Base-by-base conservation (phyloP, 53 echinoderm and acorn worm genomes). In the Hippasteria phrygiana region DNA sequence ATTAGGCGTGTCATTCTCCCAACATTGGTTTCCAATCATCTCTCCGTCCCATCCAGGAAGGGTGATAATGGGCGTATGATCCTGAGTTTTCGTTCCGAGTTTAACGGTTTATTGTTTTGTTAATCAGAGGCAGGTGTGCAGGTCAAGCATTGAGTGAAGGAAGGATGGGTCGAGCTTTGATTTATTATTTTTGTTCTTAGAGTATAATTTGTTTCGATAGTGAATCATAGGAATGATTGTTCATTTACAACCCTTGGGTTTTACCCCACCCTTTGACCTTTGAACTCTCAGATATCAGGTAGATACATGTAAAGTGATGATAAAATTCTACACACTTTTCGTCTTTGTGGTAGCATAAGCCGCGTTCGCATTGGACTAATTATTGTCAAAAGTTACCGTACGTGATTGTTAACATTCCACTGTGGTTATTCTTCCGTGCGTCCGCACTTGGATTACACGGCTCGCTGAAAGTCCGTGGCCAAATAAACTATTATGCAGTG, bases 21-120 rank as follows among this genome's bases (percentile, higher is more conserved):
- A 40, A 78, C 78, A 78, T 18, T n/a, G 62, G 59, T 32, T 78
- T 78, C 34, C 31, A 55, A 78, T 78, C 50, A 47, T 37, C 78
- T 39, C 37, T 20, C n/a, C 13, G 31, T 32, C 77, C 17, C 28
- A 24, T 33, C 40, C 78, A 78, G 78, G 78, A 78, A 78, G 78
- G 38, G 11, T 36, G 26, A 0, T 59, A 55, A 59, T 59, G n/a
- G 16, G 39, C 38, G 62, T 56, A 59, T 55, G 59, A 36, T 24
- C 24, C 37, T 38, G 59, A 56, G 50, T 75, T 75, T 75, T 27
- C 12, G n/a, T 41, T 17, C 14, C 29, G n/a, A 66, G 73, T 40
- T 41, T 4, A 5, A 17, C 5, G 73, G 41, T 73, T 73, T 42
- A 73, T 73, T 73, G 73, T 42, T 43, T 42, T n/a, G 4, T n/a